Base-by-base conservation (phyloP, 2,797 vertebrate genomes). In the Decapterus maruadsi region DNA sequence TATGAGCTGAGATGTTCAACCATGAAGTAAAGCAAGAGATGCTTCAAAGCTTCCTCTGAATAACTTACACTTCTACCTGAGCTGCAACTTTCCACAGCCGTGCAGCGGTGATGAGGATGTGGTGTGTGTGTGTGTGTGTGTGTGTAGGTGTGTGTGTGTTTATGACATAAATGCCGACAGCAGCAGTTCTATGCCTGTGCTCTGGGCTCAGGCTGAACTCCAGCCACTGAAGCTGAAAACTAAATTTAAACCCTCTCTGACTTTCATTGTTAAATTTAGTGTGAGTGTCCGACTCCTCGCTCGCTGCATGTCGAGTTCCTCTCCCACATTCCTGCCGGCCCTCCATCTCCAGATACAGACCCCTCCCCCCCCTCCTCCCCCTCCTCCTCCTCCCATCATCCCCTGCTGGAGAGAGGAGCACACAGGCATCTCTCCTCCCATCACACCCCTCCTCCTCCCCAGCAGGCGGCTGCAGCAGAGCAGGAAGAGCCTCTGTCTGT, bases 331-430 rank as follows among this genome's bases (percentile, higher is more conserved):
- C 90, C 91, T 86, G 69, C 82, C 84, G 72, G 80, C 66, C 80
- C 80, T 90, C 80, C 90, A 91, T 91, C 90, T 80, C 86, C 78
- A 81, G 80, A 91, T 77, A 66, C 86, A 89, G 89, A 89, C 89
- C 86, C 92, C 90, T 88, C 91, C 87, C 68, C 85, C 90, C 87
- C 91, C 87, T 68, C 85, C 55, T 40, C 38, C 53, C 36, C 55
- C 55, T 65, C 42, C 38, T 43, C 60, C 74, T 83, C 83, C 84
- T 83, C 90, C 87, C 87, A 83, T 87, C 90, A 78, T 82, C 86
- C 85, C 76, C 80, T 80, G 83, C 77, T 48, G 77, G 54, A 83
- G 80, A 79, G 83, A 79, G 72, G 58, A 72, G 72, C 78, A 29
- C 73, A 43, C 80, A 82, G 79, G 76, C 89, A 77, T 81, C 84